phyloP scores from a whole-genome alignment of 2,888 invertebrate genomes.

The Chrysolina americana region DNA sequence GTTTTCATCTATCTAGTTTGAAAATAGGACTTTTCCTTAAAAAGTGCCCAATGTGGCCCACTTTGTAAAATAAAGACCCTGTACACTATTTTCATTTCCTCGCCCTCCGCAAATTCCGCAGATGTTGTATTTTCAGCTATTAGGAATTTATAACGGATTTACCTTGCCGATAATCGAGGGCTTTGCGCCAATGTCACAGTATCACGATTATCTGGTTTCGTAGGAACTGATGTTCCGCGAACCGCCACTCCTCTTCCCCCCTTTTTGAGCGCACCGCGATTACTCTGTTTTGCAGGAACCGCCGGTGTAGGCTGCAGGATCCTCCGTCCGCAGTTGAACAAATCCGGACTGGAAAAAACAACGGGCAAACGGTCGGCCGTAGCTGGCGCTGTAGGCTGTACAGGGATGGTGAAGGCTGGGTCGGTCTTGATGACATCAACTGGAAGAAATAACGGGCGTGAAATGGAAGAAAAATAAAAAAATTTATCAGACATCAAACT shows the following conservation, averaged over 20 bases:
- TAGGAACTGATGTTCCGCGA: neutral
- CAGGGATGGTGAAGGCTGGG: slow-evolving; percentile 69
- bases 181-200: neutral
- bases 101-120: no score
- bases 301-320: slow-evolving; percentile 48
- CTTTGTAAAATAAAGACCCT: no score
- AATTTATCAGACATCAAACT: no score
- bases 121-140: no score
- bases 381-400: no score
- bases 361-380: no score
- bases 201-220: neutral
- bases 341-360: neutral
- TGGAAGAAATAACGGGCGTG: slow-evolving; percentile 68
- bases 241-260: slow-evolving; percentile 47
- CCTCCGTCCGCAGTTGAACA: slow-evolving; percentile 65
- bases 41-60: no score
- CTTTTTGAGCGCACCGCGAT: slow-evolving; percentile 33
- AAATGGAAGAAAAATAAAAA: no score
- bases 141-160: no score
- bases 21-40: no score
- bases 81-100: no score
- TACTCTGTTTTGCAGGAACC: slow-evolving; percentile 26
- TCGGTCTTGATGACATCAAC: slow-evolving; percentile 82
- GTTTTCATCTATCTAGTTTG: no score
- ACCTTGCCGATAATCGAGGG: neutral